Conservation (phyloP, 2,888 invertebrate species). For the Xylocampa areola region DNA sequence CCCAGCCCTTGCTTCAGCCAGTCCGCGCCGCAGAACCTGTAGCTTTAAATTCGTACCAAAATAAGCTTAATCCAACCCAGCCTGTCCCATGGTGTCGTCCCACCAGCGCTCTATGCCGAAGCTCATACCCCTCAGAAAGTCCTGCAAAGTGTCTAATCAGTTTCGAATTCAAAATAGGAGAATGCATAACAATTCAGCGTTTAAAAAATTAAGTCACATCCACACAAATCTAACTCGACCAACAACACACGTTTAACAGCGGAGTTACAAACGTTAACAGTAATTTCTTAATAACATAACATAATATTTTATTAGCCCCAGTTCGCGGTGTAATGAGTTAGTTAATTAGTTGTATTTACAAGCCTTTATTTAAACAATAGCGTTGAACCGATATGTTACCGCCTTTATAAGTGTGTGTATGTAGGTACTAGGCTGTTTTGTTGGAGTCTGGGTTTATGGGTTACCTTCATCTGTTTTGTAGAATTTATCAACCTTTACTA, state of each 20-base stretch:
- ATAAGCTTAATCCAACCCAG: too few species aligned
- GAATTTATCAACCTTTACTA: too few species aligned
- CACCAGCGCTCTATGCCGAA: too few species aligned
- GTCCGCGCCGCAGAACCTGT: too few species aligned
- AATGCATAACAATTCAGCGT: too few species aligned
- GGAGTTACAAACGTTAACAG: slow-evolving; percentile 78
- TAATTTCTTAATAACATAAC: slow-evolving; percentile 86
- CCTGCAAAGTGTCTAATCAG: too few species aligned
- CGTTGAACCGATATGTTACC: slow-evolving; percentile 33
- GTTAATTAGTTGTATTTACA: slow-evolving; percentile 82
- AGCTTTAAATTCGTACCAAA: too few species aligned
- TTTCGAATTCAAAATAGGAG: too few species aligned
- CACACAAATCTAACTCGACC: slow-evolving; percentile 59
- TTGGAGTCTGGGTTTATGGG: neutral
- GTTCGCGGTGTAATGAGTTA: slow-evolving; percentile 84
- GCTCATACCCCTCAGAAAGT: too few species aligned
- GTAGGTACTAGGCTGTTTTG: neutral
- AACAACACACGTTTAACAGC: slow-evolving; percentile 71
- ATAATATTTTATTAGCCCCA: slow-evolving; percentile 84
- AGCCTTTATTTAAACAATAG: slow-evolving; percentile 76
- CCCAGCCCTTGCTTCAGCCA: too few species aligned
- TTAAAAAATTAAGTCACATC: slow-evolving; percentile 61
- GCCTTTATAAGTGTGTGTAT: slow-evolving; percentile 6
- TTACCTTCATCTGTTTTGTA: neutral
- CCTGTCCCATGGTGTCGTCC: too few species aligned